A percentile compares a stretch with the other conserved stretches of the same genome.
Conservation (phyloP, 2,797 vertebrate species). For the Molossus molossus region DNA sequence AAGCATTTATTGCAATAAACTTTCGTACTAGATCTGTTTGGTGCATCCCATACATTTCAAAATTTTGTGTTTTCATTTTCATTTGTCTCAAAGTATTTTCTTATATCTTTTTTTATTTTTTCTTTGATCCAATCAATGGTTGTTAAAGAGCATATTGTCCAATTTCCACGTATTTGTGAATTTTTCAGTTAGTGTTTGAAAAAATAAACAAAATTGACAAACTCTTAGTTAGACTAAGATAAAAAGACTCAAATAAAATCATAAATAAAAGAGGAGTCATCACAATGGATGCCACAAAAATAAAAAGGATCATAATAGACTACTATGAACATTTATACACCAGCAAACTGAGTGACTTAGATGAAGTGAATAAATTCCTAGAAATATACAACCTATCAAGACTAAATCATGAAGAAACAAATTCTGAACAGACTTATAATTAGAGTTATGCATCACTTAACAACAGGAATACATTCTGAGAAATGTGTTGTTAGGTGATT, state of each 20-base stretch:
- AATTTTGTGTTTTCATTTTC: neutral
- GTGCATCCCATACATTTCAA: neutral
- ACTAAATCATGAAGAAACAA: neutral
- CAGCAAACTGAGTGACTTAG: neutral
- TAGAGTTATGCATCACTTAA: neutral
- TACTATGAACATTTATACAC: neutral
- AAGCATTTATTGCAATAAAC: neutral
- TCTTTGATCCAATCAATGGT: slow-evolving; percentile 7
- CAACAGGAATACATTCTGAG: neutral
- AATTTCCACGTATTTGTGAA: neutral
- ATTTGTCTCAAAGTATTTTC: neutral
- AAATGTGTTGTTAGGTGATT: neutral
- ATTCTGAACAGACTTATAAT: neutral
- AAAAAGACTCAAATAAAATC: slow-evolving; percentile 38
- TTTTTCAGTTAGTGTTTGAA: slow-evolving; percentile 16
- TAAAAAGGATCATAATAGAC: neutral
- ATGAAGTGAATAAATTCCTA: neutral
- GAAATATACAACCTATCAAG: neutral
- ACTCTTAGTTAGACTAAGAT: neutral
- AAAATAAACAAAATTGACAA: neutral
- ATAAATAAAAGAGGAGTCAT: neutral
- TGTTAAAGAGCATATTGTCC: slow-evolving; percentile 5
- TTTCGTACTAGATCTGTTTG: slow-evolving; percentile 11
- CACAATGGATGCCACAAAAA: neutral
- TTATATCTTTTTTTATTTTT: neutral